Evolutionary conservation across 2,797 vertebrate genomes (phyloP).

Genomic region (Lithobates sylvaticus): DNA sequence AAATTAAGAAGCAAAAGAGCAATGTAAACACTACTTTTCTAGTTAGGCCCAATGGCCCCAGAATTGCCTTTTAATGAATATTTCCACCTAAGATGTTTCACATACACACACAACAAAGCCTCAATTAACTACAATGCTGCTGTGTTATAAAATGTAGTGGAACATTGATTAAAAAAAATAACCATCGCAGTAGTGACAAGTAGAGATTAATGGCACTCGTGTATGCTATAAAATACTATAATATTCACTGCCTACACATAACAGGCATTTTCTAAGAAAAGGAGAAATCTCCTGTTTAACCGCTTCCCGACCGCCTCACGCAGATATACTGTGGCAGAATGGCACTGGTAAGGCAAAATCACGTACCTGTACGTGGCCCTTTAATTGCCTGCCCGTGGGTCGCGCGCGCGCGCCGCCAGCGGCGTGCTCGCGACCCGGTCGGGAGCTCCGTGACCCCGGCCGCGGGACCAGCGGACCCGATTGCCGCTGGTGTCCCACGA

Average conservation of each 20-base stretch:
- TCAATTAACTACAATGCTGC: background rate
- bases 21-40: constrained; percentile 26
- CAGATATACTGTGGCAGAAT: too few relatives aligned
- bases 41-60: constrained; percentile 4
- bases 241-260: background rate
- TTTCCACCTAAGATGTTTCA: background rate
- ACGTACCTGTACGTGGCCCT: too few relatives aligned
- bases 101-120: background rate
- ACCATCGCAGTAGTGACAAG: background rate
- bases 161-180: background rate
- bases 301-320: too few relatives aligned
- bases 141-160: background rate
- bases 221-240: background rate
- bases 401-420: too few relatives aligned
- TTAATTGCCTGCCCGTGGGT: too few relatives aligned
- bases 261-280: background rate
- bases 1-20: background rate
- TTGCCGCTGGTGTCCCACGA: too few relatives aligned
- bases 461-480: too few relatives aligned
- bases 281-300: background rate
- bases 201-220: background rate
- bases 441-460: too few relatives aligned
- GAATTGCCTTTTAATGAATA: constrained; percentile 9
- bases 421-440: too few relatives aligned
- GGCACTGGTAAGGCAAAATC: too few relatives aligned